Conservation (phyloP, 1,140 invertebrate genomes). For the Neotoxoptera formosana region DNA sequence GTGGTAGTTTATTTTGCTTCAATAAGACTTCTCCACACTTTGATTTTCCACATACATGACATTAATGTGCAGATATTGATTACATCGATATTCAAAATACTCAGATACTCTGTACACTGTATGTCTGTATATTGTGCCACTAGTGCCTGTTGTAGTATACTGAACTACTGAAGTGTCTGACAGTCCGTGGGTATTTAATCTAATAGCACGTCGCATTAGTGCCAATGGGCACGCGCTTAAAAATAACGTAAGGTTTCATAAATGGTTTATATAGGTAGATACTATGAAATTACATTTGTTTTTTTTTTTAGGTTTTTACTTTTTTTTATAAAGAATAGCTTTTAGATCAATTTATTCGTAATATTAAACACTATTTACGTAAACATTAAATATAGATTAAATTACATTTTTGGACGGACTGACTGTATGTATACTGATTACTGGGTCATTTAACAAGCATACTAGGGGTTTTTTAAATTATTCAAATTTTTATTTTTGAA, state of each 20-base stretch:
- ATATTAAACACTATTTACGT: not conserved
- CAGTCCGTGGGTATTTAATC: not conserved
- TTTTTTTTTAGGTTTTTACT: not conserved
- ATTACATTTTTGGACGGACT: not conserved
- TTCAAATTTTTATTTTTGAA: too few relatives aligned
- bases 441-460: not conserved
- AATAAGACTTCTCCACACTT: not conserved
- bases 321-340: not conserved
- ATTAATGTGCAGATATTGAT: not conserved
- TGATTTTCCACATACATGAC: not conserved
- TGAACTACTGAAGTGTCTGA: not conserved
- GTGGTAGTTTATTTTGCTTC: not conserved
- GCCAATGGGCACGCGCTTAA: not conserved
- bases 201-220: not conserved
- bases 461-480: not conserved
- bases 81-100: not conserved
- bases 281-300: not conserved
- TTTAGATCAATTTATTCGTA: not conserved
- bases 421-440: too few relatives aligned
- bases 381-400: not conserved
- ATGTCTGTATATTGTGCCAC: too few relatives aligned
- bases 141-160: not conserved
- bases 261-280: not conserved
- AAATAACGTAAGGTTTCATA: constrained; percentile 10
- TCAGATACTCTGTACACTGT: not conserved